Conservation (phyloP, 92 coral and sea anemone genomes). For the Phenganax marumi region DNA sequence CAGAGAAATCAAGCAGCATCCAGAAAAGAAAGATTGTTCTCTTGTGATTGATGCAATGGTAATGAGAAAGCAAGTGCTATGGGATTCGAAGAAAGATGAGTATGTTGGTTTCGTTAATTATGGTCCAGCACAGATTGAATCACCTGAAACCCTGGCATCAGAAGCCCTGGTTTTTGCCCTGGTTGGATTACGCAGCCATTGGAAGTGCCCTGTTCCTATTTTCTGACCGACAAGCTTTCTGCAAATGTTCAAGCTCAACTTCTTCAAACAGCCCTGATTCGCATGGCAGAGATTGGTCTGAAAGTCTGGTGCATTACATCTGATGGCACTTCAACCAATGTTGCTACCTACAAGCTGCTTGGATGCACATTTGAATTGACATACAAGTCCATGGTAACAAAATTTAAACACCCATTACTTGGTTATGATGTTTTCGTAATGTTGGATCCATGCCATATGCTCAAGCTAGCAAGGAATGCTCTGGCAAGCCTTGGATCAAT, state of each 20-base stretch:
- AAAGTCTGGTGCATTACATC: constrained; percentile 9
- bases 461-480: too few relatives aligned
- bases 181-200: not conserved
- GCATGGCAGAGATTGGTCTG: not conserved
- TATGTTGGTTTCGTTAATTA: constrained; percentile 6
- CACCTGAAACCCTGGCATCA: not conserved
- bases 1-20: not conserved
- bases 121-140: not conserved
- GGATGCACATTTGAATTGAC: too few relatives aligned
- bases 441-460: too few relatives aligned
- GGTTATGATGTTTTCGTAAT: too few relatives aligned
- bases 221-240: not conserved
- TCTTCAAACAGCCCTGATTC: not conserved
- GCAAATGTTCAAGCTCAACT: not conserved
- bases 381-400: too few relatives aligned
- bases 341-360: too few relatives aligned
- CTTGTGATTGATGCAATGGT: not conserved
- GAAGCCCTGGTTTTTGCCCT: not conserved
- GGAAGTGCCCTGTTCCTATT: not conserved
- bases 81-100: not conserved
- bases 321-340: not conserved
- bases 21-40: constrained; percentile 2
- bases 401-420: too few relatives aligned
- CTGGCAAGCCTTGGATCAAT: too few relatives aligned
- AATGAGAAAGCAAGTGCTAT: constrained; percentile 5